Evolutionary conservation across 2,888 invertebrate genomes (phyloP), one percentile per base, ranked within the genome.

Genomic region (Adelphocoris suturalis): DNA sequence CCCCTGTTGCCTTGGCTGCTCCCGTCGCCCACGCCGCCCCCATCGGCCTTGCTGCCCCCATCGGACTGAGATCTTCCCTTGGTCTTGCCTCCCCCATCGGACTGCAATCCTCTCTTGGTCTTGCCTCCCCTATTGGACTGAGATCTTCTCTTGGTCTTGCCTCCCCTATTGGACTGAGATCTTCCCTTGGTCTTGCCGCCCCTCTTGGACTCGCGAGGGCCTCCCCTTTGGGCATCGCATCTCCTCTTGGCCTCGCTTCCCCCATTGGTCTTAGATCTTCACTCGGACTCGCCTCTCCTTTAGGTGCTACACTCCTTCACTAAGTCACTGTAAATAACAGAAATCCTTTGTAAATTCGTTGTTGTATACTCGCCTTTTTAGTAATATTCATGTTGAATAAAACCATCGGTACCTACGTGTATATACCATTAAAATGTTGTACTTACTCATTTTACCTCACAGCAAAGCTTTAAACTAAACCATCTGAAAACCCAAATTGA

Each of bases 211-310:
- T 88, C 48, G n/a, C n/a, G n/a, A n/a, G n/a, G n/a, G 68, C 68
- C 0, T 55, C 55, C 12, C 82, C 46, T 27, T 13, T 37, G n/a
- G 85, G 84, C n/a, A n/a, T n/a, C n/a, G n/a, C n/a, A n/a, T n/a
- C n/a, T n/a, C n/a, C 86, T 19, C 37, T 87, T 52, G 87, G 76
- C 14, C 85, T 68, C 86, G 47, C 68, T 75, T 68, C 61, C 37
- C 68, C 27, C 68, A 14, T 85, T 9, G 85, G 61, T 28, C 57
- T 85, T 27, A 85, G 85, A 61, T 52, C 85, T 61, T 52, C 85
- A 16, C 85, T 85, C 14, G 57, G 85, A 14, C 78, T 88, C 48
- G 68, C 68, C 0, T 55, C 55, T n/a, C 82, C 46, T 27, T 13
- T 37, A 12, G 85, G 84, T 14, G 68, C 68, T 27, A 68, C 68